A percentile compares a stretch with the other conserved stretches of the same genome.
These are phyloP conservation scores for Emydocephalus ijimae DNA, from an alignment of 2,113 vertebrate species.

Conservation along the genomic window DNA sequence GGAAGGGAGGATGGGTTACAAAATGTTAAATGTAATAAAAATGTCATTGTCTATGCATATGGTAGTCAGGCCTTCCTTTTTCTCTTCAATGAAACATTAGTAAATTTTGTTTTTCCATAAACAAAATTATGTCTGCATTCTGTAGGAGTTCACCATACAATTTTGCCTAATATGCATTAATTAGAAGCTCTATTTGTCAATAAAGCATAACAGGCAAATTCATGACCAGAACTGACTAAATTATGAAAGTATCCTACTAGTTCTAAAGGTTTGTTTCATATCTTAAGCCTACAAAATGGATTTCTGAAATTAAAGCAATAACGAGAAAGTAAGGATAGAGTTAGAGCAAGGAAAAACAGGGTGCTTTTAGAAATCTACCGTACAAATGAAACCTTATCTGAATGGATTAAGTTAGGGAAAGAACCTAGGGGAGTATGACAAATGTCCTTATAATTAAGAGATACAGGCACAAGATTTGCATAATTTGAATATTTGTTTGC, in stretches of 20 bases:
- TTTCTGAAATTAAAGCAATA: not conserved
- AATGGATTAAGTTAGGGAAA: not conserved
- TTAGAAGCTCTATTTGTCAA: not conserved
- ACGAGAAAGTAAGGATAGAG: not conserved
- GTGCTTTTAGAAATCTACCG: not conserved
- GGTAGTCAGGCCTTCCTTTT: not conserved
- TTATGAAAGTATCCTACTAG: not conserved
- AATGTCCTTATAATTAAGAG: not conserved
- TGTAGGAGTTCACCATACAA: not conserved
- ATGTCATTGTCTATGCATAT: not conserved
- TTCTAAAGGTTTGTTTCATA: not conserved
- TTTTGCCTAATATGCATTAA: not conserved
- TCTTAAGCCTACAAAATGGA: not conserved
- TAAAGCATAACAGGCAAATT: not conserved
- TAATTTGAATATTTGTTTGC: not conserved
- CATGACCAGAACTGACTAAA: not conserved
- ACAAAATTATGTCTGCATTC: rapidly evolving
- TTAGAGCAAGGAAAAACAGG: not conserved
- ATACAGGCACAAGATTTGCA: not conserved
- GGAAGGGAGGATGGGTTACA: not conserved
- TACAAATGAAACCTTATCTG: not conserved
- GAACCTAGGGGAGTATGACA: not conserved
- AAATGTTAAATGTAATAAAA: not conserved
- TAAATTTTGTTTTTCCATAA: not conserved
- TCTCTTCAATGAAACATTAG: constrained; percentile 1